Conservation (phyloP, 2,797 vertebrate genomes). For the Acanthornis magna region DNA sequence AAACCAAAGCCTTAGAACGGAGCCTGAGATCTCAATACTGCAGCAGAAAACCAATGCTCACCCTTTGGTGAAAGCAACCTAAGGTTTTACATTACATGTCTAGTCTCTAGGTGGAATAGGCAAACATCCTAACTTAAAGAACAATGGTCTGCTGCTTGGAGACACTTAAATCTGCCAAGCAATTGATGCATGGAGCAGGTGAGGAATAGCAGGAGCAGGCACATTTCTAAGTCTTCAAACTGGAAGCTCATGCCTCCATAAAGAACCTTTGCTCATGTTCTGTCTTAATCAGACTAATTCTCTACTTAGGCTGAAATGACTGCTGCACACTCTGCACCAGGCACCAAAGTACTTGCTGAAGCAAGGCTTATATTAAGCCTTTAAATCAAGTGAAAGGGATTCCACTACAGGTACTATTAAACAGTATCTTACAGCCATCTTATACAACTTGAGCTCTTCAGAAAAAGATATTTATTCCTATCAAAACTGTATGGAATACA, state of each 20-base stretch:
- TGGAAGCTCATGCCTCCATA: background rate
- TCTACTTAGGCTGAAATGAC: background rate
- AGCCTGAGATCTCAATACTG: background rate
- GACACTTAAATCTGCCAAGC: background rate
- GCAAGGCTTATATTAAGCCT: background rate
- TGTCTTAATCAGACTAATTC: background rate
- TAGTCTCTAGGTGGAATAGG: background rate
- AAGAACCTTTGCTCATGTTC: background rate
- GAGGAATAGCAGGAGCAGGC: background rate
- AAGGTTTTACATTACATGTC: background rate
- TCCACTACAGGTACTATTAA: background rate
- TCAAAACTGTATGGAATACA: background rate
- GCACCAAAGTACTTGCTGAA: background rate
- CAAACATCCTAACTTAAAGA: background rate
- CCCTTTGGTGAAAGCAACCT: background rate
- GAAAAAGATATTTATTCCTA: background rate
- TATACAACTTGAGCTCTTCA: background rate
- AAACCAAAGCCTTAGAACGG: background rate
- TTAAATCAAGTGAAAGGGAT: slow-evolving; percentile 1
- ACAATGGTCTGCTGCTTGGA: background rate
- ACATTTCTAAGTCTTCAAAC: background rate
- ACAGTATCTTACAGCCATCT: background rate
- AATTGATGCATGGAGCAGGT: background rate
- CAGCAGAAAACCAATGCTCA: background rate
- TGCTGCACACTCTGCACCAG: background rate